These are phyloP conservation scores for Elachura formosa DNA, from an alignment of 2,113 vertebrate genomes.

Conservation along the genomic window DNA sequence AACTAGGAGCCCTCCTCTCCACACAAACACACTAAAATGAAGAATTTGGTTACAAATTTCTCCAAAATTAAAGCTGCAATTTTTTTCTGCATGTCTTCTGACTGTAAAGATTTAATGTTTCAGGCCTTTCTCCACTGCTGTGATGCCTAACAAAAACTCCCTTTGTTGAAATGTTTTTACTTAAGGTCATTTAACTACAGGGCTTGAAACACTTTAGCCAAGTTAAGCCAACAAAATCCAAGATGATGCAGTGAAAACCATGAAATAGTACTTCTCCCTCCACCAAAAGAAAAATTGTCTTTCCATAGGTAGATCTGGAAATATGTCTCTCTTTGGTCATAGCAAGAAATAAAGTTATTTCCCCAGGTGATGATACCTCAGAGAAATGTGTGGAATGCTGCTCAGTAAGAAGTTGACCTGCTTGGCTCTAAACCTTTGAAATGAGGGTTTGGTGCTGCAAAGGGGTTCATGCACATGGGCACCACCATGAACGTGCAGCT, in stretches of 20 bases:
- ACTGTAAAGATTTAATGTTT: not conserved
- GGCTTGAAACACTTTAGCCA: not conserved
- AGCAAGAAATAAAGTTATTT: not conserved
- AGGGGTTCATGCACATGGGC: not conserved
- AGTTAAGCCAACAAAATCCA: not conserved
- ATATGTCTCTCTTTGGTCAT: not conserved
- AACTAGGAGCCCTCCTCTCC: not conserved
- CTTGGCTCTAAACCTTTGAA: not conserved
- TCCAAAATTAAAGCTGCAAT: not conserved
- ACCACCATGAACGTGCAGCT: accelerated
- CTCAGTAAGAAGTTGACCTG: not conserved
- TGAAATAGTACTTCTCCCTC: not conserved
- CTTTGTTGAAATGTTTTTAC: not conserved
- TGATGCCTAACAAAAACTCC: not conserved
- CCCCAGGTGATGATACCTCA: not conserved
- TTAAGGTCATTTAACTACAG: not conserved
- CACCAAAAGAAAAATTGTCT: not conserved
- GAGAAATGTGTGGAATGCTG: not conserved
- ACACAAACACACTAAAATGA: not conserved
- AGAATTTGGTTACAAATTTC: not conserved
- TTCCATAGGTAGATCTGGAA: not conserved
- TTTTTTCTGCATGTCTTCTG: not conserved
- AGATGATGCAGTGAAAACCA: not conserved
- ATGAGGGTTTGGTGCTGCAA: not conserved
- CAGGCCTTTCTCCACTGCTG: not conserved